Base-by-base conservation (phyloP, 2,888 invertebrate genomes). In the Cosmia trapezina region DNA sequence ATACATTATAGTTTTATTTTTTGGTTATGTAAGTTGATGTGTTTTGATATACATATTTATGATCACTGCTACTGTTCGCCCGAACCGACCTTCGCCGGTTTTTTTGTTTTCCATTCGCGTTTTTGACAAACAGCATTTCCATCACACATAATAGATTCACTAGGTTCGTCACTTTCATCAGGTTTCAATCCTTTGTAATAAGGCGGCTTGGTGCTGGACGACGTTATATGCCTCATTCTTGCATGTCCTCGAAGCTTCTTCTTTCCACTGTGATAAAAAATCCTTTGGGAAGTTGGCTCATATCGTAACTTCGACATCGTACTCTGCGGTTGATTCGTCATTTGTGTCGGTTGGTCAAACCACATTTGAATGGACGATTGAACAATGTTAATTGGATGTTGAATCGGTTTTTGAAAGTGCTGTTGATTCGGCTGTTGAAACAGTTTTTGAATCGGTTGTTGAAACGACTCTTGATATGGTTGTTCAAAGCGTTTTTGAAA, bases 181-280 rank as follows among this genome's bases (percentile, higher is more conserved):
- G 75, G 63, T 22, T 0, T 28, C 2, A 14, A 8, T 22, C 78
- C 78, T 3, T 22, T 33, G 2, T 54, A 75, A 54, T 67, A 80
- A 0, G 80, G 67, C 6, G 78, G 81, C 5, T 49, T 63, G n/a
- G 78, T 78, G 17, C 78, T 78, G 9, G 76, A 67, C 19, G 78
- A 65, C 4, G 4, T 8, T 73, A 47, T 71, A 4, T 17, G 9
- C 19, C 7, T 45, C 7, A 69, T 22, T 45, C 70, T 61, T 51
- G 61, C 22, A 57, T 78, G 0, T 53, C 37, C 71, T 22, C 47
- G 72, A 63, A 33, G 9, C 41, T 53, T 70, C 12, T 61, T 54
- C 33, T 69, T 78, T 22, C 22, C 43, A 33, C 9, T 19, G 2
- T 43, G 53, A 37, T 54, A 37, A 17, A 70, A 17, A 43, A 6